Evolutionary conservation across 2,113 vertebrate genomes (phyloP).

Genomic region (Eurystomus gularis): DNA sequence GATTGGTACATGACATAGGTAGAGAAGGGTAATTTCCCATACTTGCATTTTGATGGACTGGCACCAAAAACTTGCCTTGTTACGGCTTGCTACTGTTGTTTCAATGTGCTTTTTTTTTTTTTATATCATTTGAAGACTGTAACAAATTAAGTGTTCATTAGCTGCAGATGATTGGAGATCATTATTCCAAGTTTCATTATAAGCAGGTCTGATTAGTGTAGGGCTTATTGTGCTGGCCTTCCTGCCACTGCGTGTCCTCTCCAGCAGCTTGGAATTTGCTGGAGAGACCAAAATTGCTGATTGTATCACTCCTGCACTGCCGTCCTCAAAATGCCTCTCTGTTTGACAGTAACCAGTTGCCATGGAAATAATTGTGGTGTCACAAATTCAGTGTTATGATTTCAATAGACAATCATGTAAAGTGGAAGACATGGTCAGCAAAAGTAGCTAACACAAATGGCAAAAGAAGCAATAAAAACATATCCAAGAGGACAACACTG

Average conservation of each 20-base stretch:
- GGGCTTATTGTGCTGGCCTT: background rate
- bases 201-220: constrained; percentile 15
- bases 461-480: constrained; percentile 2
- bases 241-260: background rate
- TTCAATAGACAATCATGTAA: constrained; percentile 38
- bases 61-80: background rate
- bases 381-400: constrained; percentile 49
- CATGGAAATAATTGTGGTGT: constrained; percentile 69
- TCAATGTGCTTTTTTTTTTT: background rate
- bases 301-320: background rate
- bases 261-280: constrained; percentile 17
- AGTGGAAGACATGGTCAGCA: constrained; percentile 17
- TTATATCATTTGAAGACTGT: background rate
- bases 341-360: constrained; percentile 60
- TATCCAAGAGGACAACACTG: background rate
- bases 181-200: constrained; percentile 3
- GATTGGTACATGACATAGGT: background rate
- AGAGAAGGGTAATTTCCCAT: background rate
- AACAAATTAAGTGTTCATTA: constrained; percentile 23
- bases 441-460: background rate
- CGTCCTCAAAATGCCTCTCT: background rate
- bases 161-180: background rate
- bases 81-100: background rate
- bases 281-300: constrained; percentile 61
- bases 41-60: background rate